These are phyloP conservation scores for Gadopsis marmoratus DNA, from an alignment of 2,797 vertebrate genomes.

Conservation along the genomic window DNA sequence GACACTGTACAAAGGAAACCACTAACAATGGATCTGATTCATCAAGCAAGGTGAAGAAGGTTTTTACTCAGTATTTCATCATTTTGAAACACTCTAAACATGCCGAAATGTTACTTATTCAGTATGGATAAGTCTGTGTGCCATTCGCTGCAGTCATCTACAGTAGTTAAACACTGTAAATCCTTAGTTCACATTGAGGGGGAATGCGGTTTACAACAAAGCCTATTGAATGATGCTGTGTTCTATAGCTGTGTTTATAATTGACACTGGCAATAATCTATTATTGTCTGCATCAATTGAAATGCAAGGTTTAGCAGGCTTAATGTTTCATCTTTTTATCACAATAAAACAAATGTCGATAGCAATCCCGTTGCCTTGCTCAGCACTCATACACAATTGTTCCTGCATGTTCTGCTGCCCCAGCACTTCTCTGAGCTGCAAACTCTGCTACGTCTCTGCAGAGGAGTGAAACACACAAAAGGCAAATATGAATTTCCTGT, in stretches of 20 bases:
- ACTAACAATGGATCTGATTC: constrained; percentile 26
- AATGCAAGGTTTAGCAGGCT: constrained; percentile 40
- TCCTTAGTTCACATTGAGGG: constrained; percentile 27
- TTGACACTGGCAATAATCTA: constrained; percentile 20
- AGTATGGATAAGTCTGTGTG: constrained; percentile 20
- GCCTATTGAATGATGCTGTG: constrained; percentile 1
- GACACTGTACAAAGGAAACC: constrained; percentile 16
- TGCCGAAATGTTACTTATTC: constrained; percentile 48
- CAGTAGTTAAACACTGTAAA: constrained; percentile 18
- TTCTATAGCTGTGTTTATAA: constrained; percentile 32
- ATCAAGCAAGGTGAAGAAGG: constrained; percentile 10
- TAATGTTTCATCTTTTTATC: constrained; percentile 49
- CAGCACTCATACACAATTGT: constrained; percentile 43
- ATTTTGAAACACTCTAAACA: constrained; percentile 46
- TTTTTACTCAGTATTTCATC: constrained; percentile 57
- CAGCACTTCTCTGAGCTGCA: constrained; percentile 55
- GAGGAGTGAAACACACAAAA: constrained; percentile 45
- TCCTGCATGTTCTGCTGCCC: constrained; percentile 53
- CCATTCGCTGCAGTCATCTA: constrained; percentile 18
- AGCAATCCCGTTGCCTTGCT: constrained; percentile 38
- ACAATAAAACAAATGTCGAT: constrained; percentile 38
- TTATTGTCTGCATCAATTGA: constrained; percentile 33
- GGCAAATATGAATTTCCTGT: constrained; percentile 72
- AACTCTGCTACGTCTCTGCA: constrained; percentile 38
- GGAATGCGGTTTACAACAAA: constrained; percentile 29